Evolutionary conservation across 2,888 invertebrate species (phyloP), one percentile per base, ranked within the genome.

Genomic region (Alitta virens): DNA sequence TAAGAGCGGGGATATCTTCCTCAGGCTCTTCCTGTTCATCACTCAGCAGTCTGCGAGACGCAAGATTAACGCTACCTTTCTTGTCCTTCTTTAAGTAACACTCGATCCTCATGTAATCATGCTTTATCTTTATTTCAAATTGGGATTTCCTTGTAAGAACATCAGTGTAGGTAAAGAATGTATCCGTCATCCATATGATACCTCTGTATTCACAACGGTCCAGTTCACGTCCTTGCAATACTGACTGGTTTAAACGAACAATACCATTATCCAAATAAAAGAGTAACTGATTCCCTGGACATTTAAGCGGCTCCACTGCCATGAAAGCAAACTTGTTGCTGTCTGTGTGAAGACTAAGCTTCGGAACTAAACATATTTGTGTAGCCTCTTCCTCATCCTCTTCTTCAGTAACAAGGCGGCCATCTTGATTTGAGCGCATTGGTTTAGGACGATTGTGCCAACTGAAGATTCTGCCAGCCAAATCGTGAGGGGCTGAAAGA

Each of bases 251-350:
- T 12, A 75, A 51, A 27, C 55, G 64, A 5, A 77, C 60, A 7
- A 56, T 60, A 12, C 69, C 67, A 50, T 71, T 62, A 14, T 68
- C 63, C 2, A 71, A 16, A 56, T 66, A 70, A 56, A 76, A 75
- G 26, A 75, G 62, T 26, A 65, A 67, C 16, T 67, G 52, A 58
- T 12, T 52, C 24, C 40, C 27, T 24, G 23, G 23, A 58, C 62
- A 62, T 18, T 62, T 16, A 9, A 62, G 33, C 5, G 51, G 16
- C 16, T 25, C 21, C 52, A 57, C 40, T 2, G 16, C n/a, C 16
- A 52, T 40, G 38, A 51, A 62, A 9, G 62, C 62, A 25, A 56
- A 56, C 26, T 51, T 18, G 23, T 62, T 62, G 27, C 33, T 42
- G 43, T 62, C 62, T 2, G 24, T 51, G 21, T 62, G 38, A 14